phyloP scores from a whole-genome alignment of 2,888 invertebrate species.

The Ochropacha duplaris region DNA sequence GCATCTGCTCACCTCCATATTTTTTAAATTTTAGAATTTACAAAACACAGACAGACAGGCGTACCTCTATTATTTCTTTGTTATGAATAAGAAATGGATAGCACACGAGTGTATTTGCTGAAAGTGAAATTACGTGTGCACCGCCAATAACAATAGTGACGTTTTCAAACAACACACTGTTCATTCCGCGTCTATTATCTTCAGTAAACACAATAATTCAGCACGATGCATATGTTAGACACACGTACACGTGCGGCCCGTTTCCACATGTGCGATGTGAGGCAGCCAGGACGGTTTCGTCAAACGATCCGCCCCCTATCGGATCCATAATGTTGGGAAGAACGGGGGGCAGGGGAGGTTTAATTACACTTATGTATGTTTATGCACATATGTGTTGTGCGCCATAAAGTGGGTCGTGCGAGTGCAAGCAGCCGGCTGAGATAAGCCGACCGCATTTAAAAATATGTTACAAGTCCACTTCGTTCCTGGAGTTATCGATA shows the following conservation, averaged over 20 bases:
- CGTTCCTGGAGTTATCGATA: constrained; percentile 22
- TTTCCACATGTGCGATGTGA: neutral
- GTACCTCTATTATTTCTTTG: neutral
- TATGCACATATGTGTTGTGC: constrained; percentile 46
- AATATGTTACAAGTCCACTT: constrained; percentile 45
- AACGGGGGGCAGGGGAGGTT: constrained; percentile 38
- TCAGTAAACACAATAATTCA: constrained; percentile 26
- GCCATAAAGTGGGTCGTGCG: constrained; percentile 62
- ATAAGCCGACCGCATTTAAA: constrained; percentile 58
- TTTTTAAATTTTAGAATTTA: neutral
- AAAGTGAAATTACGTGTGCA: constrained; percentile 30
- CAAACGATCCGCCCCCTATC: constrained; percentile 15
- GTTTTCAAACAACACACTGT: constrained; percentile 22
- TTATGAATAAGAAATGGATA: constrained; percentile 12
- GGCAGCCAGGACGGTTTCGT: neutral
- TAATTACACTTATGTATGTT: constrained; percentile 52
- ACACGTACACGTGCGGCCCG: constrained; percentile 13
- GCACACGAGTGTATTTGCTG: constrained; percentile 14
- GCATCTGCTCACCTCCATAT: too few relatives aligned
- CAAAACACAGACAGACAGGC: neutral
- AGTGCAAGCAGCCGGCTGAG: constrained; percentile 43
- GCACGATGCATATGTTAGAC: constrained; percentile 20
- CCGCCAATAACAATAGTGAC: constrained; percentile 23
- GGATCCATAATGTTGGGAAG: constrained; percentile 22
- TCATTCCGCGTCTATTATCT: constrained; percentile 22